Evolutionary conservation across 2,888 invertebrate species (phyloP), one percentile per base, ranked within the genome.

Genomic region (Anthrax anthrax): DNA sequence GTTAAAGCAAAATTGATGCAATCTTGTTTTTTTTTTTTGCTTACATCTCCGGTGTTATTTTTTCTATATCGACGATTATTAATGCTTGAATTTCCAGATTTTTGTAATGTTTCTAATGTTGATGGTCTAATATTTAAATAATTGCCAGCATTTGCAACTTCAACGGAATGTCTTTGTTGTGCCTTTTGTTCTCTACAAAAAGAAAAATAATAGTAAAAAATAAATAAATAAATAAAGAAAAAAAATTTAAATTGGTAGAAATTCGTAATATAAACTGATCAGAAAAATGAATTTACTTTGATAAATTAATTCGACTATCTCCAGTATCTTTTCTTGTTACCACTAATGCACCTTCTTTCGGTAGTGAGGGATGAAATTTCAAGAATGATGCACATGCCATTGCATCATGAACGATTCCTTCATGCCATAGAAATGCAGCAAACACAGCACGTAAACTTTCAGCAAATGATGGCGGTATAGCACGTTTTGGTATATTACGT

Each of bases 371-470:
- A 65, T 90, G 87, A 62, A 96, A 96, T 68, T 94, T 94, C 10
- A 97, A 73, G 63, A 91, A 97, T 1, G 95, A 90, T 0, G 96
- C 92, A 62, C 94, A 95, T 0, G 96, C 94, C 82, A 97, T 96
- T 8, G 96, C 94, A 64, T 97, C 96, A 63, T 95, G 94, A 0
- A 96, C 94, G 41, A 96, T 82, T 14, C 94, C 81, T 70, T 96
- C 95, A 62, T 97, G 96, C 95, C 96, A 97, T 2, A 97, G 70
- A 57, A 96, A 81, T 1, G 96, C 92, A 0, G 96, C 95, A 67
- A 97, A 97, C 6, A 94, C 87, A 0, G 94, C 88, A n/a, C 97
- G 72, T 18, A 94, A 69, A 55, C 90, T 85, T 65, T 95, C 92
- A 0, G 91, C 92, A 44, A 92, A 84, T 0, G 91, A 87, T 0